A percentile compares a stretch with the other conserved stretches of the same genome.
phyloP scores from a whole-genome alignment of 1,140 invertebrate genomes.

The Scaptomyza graminum region DNA sequence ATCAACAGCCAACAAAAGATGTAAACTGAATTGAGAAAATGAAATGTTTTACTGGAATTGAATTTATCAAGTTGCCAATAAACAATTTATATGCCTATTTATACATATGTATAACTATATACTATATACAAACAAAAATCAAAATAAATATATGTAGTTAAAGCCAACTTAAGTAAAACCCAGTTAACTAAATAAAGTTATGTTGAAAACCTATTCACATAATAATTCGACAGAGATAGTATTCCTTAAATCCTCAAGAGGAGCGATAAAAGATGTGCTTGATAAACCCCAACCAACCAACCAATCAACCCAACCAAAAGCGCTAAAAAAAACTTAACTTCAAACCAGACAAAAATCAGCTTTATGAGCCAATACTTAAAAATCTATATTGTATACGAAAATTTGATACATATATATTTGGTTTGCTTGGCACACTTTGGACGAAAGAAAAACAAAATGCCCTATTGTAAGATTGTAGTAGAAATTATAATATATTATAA shows the following conservation, averaged over 20 bases:
- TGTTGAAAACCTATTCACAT: constrained; percentile 2
- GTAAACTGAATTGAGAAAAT: background rate
- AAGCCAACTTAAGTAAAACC: constrained; percentile 32
- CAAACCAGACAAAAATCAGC: background rate
- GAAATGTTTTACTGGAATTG: constrained; percentile 18
- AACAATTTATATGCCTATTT: constrained; percentile 22
- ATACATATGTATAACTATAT: constrained; percentile 25
- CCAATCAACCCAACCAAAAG: constrained; percentile 24
- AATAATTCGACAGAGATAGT: no score
- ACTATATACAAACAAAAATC: constrained; percentile 8
- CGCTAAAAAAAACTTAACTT: constrained; percentile 7
- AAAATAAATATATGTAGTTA: background rate
- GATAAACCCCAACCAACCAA: no score
- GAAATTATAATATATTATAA: background rate
- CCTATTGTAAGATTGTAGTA: constrained; percentile 34
- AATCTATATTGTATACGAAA: background rate
- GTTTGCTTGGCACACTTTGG: background rate
- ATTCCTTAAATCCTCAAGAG: background rate
- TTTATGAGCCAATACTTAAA: constrained; percentile 15
- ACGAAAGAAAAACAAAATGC: constrained; percentile 4
- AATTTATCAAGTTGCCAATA: constrained; percentile 14
- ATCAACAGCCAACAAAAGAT: constrained; percentile 1
- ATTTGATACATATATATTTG: background rate
- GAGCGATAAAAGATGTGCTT: no score
- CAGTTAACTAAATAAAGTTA: constrained; percentile 9